phyloP scores from a whole-genome alignment of 1,140 invertebrate genomes.

The Spodoptera litura region DNA sequence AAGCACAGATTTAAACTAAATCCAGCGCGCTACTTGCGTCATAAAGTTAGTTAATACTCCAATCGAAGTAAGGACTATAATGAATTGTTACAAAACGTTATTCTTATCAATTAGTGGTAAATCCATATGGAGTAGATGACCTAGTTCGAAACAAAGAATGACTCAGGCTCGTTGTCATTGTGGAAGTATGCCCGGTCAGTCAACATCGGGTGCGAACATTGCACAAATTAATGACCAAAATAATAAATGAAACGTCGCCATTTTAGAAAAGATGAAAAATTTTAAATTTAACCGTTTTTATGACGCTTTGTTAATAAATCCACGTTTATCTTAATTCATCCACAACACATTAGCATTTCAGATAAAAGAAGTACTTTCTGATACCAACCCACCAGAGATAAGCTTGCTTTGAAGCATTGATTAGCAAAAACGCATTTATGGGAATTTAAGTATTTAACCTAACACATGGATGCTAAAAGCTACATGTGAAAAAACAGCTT shows the following conservation, averaged over 20 bases:
- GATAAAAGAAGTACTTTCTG: background rate
- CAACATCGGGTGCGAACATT: constrained; percentile 4
- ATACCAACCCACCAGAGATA: background rate
- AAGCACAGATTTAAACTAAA: constrained; percentile 19
- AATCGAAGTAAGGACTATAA: background rate
- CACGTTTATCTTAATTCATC: background rate
- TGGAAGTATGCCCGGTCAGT: constrained; percentile 60
- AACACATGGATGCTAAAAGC: background rate
- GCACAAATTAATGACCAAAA: constrained; percentile 12
- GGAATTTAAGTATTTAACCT: too few species aligned
- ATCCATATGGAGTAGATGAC: constrained; percentile 77
- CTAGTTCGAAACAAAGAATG: constrained; percentile 75
- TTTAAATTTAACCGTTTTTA: background rate
- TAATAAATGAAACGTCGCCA: background rate
- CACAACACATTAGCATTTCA: background rate
- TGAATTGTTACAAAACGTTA: constrained; percentile 45
- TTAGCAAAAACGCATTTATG: too few species aligned
- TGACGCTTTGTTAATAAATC: too few species aligned
- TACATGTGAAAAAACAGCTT: background rate
- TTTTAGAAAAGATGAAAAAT: too few species aligned
- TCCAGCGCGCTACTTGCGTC: constrained; percentile 1
- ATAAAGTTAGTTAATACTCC: background rate
- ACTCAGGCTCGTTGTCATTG: constrained; percentile 70
- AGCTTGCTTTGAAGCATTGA: too few species aligned
- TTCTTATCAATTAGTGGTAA: constrained; percentile 74